Percentiles rank a stretch among this genome's conserved stretches.
Evolutionary conservation across 2,113 vertebrate species (phyloP).

Genomic region (Coregonus clupeaformis): DNA sequence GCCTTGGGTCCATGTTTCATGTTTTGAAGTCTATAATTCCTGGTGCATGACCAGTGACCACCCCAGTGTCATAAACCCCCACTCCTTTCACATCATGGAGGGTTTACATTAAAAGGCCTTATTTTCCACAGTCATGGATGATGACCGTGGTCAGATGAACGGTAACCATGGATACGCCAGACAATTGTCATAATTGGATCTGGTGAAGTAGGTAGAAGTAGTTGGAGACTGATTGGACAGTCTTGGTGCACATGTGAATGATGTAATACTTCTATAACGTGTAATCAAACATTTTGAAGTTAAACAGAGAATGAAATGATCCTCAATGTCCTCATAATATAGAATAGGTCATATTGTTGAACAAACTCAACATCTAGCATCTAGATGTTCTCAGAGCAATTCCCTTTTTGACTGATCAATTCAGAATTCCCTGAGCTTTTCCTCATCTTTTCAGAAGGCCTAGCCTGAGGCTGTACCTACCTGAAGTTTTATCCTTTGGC

Average conservation of each 20-base stretch:
- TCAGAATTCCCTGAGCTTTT: not conserved
- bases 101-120: not conserved
- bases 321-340: not conserved
- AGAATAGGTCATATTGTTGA: slow-evolving; percentile 4
- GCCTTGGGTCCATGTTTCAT: slow-evolving; percentile 1
- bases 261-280: no score
- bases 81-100: not conserved
- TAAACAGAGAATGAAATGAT: no score
- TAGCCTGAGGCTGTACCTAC: slow-evolving; percentile 3
- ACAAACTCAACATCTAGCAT: not conserved
- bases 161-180: not conserved
- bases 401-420: not conserved
- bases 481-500: slow-evolving; percentile 13
- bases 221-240: no score
- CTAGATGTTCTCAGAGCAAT: not conserved
- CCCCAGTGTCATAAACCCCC: slow-evolving; percentile 12
- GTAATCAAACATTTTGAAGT: not conserved
- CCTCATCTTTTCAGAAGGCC: slow-evolving; percentile 4
- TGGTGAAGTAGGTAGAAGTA: no score
- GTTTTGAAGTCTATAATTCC: slow-evolving; percentile 29
- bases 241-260: no score
- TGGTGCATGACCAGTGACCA: slow-evolving; percentile 15
- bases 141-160: not conserved
- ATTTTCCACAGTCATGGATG: not conserved
- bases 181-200: slow-evolving; percentile 1